Conservation (phyloP, 2,113 vertebrate genomes). For the Gulo gulo region DNA sequence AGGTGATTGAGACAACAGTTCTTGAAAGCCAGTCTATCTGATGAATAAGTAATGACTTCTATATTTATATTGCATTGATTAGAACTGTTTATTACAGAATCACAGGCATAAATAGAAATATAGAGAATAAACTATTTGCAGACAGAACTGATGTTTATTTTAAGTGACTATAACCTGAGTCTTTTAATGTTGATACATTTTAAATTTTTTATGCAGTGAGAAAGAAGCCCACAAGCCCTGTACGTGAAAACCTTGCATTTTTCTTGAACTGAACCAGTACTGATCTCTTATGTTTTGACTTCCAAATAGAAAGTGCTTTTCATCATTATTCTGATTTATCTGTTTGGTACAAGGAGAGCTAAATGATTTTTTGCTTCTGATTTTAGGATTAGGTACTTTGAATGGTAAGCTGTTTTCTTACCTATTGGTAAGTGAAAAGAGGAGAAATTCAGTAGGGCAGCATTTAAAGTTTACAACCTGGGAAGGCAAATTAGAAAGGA, state of each 20-base stretch:
- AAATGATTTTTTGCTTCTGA: background rate
- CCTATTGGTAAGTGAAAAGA: background rate
- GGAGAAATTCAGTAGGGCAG: background rate
- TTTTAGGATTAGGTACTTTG: conserved; percentile 16
- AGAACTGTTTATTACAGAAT: conserved; percentile 23
- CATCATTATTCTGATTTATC: background rate
- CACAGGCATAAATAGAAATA: conserved; percentile 34
- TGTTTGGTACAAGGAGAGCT: background rate
- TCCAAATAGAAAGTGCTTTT: conserved; percentile 24
- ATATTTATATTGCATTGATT: conserved; percentile 64
- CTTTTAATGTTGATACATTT: conserved; percentile 17
- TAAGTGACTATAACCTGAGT: conserved; percentile 16
- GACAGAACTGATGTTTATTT: conserved; percentile 30
- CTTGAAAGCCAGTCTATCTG: background rate
- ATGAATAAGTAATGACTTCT: conserved; percentile 53
- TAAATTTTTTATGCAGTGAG: background rate
- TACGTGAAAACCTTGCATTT: background rate
- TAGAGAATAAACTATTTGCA: conserved; percentile 5
- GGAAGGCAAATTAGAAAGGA: conserved; percentile 5
- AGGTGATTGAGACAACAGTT: conserved; percentile 48
- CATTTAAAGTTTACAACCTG: background rate
- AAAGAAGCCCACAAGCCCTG: background rate
- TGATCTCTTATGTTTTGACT: conserved; percentile 29
- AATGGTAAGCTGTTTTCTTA: conserved; percentile 31
- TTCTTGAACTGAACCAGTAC: background rate